These are phyloP conservation scores for Tenebrio molitor DNA, from an alignment of 1,140 invertebrate species.

Conservation along the genomic window DNA sequence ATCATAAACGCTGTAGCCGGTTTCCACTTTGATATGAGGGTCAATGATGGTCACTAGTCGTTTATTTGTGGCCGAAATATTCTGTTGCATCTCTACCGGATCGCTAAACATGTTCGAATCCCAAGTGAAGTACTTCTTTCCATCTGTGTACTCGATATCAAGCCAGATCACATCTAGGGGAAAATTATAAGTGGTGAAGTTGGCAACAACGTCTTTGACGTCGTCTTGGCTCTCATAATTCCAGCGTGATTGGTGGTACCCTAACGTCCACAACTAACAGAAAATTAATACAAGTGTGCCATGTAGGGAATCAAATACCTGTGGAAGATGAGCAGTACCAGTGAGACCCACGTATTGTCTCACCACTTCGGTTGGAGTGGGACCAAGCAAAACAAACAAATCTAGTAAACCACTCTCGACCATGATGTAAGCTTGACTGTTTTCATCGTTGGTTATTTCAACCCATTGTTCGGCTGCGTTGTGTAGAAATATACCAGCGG, in stretches of 20 bases:
- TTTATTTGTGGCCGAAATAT: constrained; percentile 81
- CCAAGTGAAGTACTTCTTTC: constrained; percentile 82
- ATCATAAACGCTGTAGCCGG: constrained; percentile 73
- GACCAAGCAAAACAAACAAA: constrained; percentile 91
- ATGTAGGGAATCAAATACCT: no score
- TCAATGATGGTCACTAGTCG: constrained; percentile 82
- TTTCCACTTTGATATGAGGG: constrained; percentile 81
- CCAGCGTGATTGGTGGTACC: constrained; percentile 83
- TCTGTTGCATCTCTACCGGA: constrained; percentile 80
- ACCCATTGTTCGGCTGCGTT: constrained; percentile 99
- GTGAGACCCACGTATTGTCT: constrained; percentile 89
- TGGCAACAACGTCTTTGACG: constrained; percentile 72
- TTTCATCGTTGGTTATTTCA: constrained; percentile 83
- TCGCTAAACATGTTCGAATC: constrained; percentile 75
- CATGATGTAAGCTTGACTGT: constrained; percentile 80
- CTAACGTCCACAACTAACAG: constrained; percentile 78
- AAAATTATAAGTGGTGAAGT: constrained; percentile 78
- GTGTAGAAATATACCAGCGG: constrained; percentile 93
- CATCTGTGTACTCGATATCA: constrained; percentile 85
- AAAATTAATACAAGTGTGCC: no score
- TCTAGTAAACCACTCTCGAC: constrained; percentile 96
- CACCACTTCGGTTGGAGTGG: constrained; percentile 86
- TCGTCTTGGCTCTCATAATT: constrained; percentile 85
- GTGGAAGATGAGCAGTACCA: constrained; percentile 74
- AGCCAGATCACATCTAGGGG: constrained; percentile 84